A percentile compares a stretch with the other conserved stretches of the same genome.
Evolutionary conservation across 2,888 invertebrate species (phyloP).

Genomic region (Plemyria rubiginata): DNA sequence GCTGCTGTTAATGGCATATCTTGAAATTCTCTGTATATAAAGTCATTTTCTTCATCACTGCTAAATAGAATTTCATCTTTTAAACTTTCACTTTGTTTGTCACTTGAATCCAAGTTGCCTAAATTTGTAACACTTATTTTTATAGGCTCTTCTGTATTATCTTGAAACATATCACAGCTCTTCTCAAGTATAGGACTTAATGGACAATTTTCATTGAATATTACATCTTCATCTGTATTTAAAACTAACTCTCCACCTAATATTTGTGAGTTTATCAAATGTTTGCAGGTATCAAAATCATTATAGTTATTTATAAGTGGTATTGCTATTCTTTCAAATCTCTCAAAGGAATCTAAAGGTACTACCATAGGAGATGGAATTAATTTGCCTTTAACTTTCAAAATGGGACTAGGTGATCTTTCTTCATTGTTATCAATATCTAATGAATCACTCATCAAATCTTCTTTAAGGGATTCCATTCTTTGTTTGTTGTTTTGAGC

Average conservation of each 20-base stretch:
- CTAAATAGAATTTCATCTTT: slow-evolving; percentile 74
- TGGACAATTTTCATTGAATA: slow-evolving; percentile 33
- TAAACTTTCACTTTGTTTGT: slow-evolving; percentile 40
- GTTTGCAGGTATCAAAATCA: slow-evolving; percentile 56
- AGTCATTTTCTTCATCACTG: slow-evolving; percentile 71
- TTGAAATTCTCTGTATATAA: slow-evolving; percentile 49
- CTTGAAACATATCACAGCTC: slow-evolving; percentile 30
- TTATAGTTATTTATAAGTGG: slow-evolving; percentile 55
- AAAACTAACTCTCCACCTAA: slow-evolving; percentile 57
- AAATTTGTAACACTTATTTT: slow-evolving; percentile 5
- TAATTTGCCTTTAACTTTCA: slow-evolving; percentile 45
- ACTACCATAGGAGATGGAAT: slow-evolving; percentile 52
- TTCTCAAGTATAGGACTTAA: slow-evolving; percentile 46
- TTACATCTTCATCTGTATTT: slow-evolving; percentile 44
- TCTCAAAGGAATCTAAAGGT: slow-evolving; percentile 66
- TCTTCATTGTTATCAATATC: slow-evolving; percentile 30
- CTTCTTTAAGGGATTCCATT: not conserved
- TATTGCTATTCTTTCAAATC: slow-evolving; percentile 64
- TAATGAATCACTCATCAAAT: slow-evolving; percentile 15
- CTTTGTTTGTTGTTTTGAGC: not conserved
- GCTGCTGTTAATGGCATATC: slow-evolving; percentile 70
- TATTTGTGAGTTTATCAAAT: slow-evolving; percentile 68
- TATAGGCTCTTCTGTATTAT: slow-evolving; percentile 31
- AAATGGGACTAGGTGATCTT: slow-evolving; percentile 58
- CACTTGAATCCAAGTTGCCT: slow-evolving; percentile 14